phyloP scores from a whole-genome alignment of 2,797 vertebrate genomes.

The Alauda arvensis region DNA sequence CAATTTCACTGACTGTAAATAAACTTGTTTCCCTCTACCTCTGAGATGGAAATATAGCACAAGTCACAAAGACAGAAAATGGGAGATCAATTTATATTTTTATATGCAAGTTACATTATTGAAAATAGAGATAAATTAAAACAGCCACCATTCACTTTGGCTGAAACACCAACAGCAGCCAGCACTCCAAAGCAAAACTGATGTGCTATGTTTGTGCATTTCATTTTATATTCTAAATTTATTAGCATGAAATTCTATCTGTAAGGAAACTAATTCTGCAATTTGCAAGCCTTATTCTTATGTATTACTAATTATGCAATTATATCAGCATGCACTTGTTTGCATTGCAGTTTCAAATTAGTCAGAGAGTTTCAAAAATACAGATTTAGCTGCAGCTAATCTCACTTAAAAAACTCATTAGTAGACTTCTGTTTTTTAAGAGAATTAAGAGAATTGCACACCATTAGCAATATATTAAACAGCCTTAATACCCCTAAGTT shows the following conservation, averaged over 20 bases:
- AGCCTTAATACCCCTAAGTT: neutral
- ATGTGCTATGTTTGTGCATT: neutral
- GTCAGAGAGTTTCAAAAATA: neutral
- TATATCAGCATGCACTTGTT: neutral
- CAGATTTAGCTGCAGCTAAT: neutral
- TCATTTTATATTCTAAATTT: neutral
- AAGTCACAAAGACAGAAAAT: neutral
- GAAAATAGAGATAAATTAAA: neutral
- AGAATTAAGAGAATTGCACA: neutral
- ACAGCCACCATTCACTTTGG: neutral
- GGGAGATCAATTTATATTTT: neutral
- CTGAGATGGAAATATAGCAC: neutral
- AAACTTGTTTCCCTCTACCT: neutral
- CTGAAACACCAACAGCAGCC: neutral
- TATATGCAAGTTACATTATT: neutral
- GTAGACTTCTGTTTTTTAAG: neutral
- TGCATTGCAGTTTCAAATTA: neutral
- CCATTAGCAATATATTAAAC: neutral
- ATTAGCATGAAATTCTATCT: neutral
- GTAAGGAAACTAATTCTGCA: neutral
- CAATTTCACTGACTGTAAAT: neutral
- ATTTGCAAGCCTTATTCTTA: neutral
- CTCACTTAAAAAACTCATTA: neutral
- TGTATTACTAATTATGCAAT: neutral
- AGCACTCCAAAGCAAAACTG: neutral